Evolutionary conservation across 2,113 vertebrate species (phyloP).

Genomic region (Mesitornis unicolor): DNA sequence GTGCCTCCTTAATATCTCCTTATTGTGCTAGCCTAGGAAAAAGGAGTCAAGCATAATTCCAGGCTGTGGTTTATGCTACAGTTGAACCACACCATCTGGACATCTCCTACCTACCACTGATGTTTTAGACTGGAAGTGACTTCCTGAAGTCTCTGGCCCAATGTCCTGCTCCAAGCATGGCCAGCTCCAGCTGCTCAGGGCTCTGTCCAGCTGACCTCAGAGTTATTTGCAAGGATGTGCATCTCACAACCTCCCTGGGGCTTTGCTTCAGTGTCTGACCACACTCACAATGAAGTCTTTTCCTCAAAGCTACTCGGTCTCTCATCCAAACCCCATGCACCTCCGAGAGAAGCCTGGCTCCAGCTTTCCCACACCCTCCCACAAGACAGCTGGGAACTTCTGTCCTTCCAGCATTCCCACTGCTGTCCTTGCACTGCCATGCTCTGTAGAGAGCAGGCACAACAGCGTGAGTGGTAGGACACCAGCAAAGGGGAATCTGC

Average conservation of each 20-base stretch:
- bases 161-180: not conserved
- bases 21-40: not conserved
- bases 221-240: not conserved
- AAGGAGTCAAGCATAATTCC: not conserved
- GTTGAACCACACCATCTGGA: not conserved
- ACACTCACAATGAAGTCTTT: not conserved
- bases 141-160: not conserved
- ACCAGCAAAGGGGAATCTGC: not conserved
- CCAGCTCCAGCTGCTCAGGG: not conserved
- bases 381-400: not conserved
- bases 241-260: not conserved
- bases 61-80: not conserved
- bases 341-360: not conserved
- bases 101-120: not conserved
- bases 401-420: not conserved
- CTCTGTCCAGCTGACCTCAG: not conserved
- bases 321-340: not conserved
- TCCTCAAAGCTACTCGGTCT: not conserved
- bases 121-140: not conserved
- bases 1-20: not conserved
- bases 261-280: not conserved
- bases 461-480: rapidly evolving
- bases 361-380: not conserved
- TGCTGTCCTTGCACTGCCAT: not conserved
- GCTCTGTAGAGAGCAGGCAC: not conserved